Percentiles rank a stretch among this genome's conserved stretches.
Conservation (phyloP, 64 coral and sea anemone genomes). For the Stichodactyla mertensii region DNA sequence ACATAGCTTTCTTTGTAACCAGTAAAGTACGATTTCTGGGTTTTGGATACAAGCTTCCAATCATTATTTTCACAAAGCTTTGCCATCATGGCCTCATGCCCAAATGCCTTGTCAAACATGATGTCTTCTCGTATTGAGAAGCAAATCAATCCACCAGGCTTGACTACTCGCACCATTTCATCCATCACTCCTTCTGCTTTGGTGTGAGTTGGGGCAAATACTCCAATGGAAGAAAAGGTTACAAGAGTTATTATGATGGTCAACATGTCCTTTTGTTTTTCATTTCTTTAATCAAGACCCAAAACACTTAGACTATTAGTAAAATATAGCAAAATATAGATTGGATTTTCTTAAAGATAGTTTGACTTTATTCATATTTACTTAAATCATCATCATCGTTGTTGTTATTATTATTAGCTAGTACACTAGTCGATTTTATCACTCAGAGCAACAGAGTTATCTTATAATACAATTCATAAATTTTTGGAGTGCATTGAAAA, state of each 20-base stretch:
- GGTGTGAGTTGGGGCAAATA: conserved; percentile 61
- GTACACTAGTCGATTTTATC: too few relatives aligned
- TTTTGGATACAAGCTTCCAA: conserved; percentile 61
- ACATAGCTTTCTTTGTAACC: conserved; percentile 61
- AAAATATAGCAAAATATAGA: too few relatives aligned
- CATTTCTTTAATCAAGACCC: too few relatives aligned
- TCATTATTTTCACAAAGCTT: conserved; percentile 43
- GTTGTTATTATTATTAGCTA: too few relatives aligned
- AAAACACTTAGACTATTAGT: too few relatives aligned
- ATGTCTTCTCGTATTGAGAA: conserved; percentile 77
- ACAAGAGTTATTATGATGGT: too few relatives aligned
- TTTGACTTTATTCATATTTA: too few relatives aligned
- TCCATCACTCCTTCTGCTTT: conserved; percentile 87
- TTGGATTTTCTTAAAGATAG: too few relatives aligned
- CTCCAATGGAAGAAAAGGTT: conserved; percentile 39
- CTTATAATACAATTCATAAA: too few relatives aligned
- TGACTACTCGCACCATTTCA: conserved; percentile 86
- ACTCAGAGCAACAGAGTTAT: too few relatives aligned
- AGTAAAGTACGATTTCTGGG: conserved; percentile 44
- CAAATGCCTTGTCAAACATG: conserved; percentile 55
- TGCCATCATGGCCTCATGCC: conserved; percentile 59
- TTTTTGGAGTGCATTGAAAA: too few relatives aligned
- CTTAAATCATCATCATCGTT: background rate
- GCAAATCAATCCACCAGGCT: conserved; percentile 54
- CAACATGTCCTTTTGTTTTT: too few relatives aligned